Evolutionary conservation across 30 jellyfish, hydroid and myxozoan species (phyloP), one percentile per base, ranked within the genome.

Genomic region (Aurelia aurita complex sp. Pacific): DNA sequence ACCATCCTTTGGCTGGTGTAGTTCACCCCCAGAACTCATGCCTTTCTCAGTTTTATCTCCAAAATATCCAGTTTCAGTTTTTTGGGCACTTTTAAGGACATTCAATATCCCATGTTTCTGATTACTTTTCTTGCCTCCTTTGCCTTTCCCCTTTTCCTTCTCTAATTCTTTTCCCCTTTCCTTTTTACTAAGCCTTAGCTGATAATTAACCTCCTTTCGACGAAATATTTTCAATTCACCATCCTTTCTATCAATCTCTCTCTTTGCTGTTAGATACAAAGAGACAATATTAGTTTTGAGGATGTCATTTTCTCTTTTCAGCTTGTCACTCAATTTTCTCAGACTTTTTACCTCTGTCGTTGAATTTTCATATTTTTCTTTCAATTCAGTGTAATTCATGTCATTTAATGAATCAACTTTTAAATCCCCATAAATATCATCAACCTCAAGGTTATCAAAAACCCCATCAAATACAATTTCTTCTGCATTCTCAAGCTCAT

Each of bases 161-260:
- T 71, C 66, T 23, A 55, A 4, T 71, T 71, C 35, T 71, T 51
- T 12, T 3, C 42, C 63, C 53, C 38, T 55, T 53, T 74, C 43
- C 71, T 68, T 81, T 62, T 69, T 16, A 23, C 60, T 16, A 76
- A 51, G 13, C 62, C 57, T 68, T 43, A 81, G 12, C 10, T 46
- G 71, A 3, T 43, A 15, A 13, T 54, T 57, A 85, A 81, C 72
- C 40, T 23, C 83, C 46, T 29, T 54, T n/a, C 72, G 16, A 1
- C 69, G 73, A 3, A 54, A 64, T 18, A 62, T 10, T 36, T 81
- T 81, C 55, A 81, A 68, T 70, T 68, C 83, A 4, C 68, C 71
- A 54, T 81, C 84, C 64, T 83, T 83, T 33, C 92, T 60, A 4
- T 83, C 85, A 29, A 83, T 73, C 64, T 83, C 92, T n/a, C 81